Evolutionary conservation across 1,140 invertebrate species (phyloP).

Genomic region (Drosophila leontia): DNA sequence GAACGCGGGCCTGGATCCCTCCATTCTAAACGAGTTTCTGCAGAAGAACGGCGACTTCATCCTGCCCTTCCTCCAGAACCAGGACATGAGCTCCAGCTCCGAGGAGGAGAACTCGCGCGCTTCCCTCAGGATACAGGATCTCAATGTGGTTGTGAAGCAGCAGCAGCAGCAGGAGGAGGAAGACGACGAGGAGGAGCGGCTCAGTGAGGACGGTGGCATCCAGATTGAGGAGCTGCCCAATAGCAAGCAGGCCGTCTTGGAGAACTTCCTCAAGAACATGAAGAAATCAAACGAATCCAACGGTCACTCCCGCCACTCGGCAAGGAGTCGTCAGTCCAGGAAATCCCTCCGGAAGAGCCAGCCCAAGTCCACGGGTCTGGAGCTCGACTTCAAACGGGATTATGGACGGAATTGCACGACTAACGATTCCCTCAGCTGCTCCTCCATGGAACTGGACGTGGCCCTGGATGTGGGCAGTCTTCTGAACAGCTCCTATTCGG

Average conservation of each 20-base stretch:
- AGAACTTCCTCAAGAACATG: slow-evolving; percentile 71
- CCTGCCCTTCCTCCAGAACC: slow-evolving; percentile 85
- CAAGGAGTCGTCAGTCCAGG: slow-evolving; percentile 65
- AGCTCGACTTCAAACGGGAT: slow-evolving; percentile 63
- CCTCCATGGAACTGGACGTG: slow-evolving; percentile 67
- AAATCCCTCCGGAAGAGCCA: slow-evolving; percentile 59
- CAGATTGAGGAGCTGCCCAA: slow-evolving; percentile 65
- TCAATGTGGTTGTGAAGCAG: slow-evolving; percentile 86
- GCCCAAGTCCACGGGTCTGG: slow-evolving; percentile 27
- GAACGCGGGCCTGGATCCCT: slow-evolving; percentile 86
- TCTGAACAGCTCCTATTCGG: slow-evolving; percentile 85
- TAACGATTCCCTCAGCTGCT: slow-evolving; percentile 60
- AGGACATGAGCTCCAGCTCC: slow-evolving; percentile 85
- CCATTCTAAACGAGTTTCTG: slow-evolving; percentile 86
- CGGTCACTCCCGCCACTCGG: slow-evolving; percentile 69
- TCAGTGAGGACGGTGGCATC: slow-evolving; percentile 84
- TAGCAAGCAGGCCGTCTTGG: slow-evolving; percentile 77
- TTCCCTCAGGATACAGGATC: slow-evolving; percentile 86
- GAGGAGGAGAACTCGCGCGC: slow-evolving; percentile 86
- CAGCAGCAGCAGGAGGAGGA: slow-evolving; percentile 42
- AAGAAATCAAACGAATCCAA: slow-evolving; percentile 78
- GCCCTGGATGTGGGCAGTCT: slow-evolving; percentile 52
- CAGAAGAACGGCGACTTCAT: slow-evolving; percentile 86
- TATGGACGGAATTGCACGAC: slow-evolving; percentile 47
- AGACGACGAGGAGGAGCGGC: slow-evolving; percentile 80